Evolutionary conservation across 1,140 invertebrate genomes (phyloP).

Genomic region (Macrobrachium rosenbergii): DNA sequence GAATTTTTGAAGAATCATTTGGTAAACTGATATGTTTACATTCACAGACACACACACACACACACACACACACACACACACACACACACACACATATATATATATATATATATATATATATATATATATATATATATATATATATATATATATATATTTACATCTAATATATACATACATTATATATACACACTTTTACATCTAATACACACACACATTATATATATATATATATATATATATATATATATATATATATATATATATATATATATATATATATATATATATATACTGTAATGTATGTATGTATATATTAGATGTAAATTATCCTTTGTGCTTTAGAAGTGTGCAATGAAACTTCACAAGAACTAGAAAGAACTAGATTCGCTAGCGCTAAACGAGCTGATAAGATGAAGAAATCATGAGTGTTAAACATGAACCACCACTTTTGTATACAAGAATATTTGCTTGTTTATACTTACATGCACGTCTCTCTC

Average conservation of each 20-base stretch:
- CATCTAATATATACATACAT: constrained; percentile 23
- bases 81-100: background rate
- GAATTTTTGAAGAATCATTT: background rate
- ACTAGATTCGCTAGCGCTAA: no score
- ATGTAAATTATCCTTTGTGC: no score
- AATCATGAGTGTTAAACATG: no score
- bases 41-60: background rate
- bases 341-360: background rate
- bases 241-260: constrained; percentile 40
- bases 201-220: background rate
- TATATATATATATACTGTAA: background rate
- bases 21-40: no score
- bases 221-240: constrained; percentile 44
- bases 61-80: no score
- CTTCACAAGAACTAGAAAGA: no score
- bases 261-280: constrained; percentile 38
- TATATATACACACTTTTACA: constrained; percentile 19
- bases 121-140: constrained; percentile 18
- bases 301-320: background rate
- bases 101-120: background rate
- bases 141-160: constrained; percentile 32
- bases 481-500: no score
- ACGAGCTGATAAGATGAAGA: no score
- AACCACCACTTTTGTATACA: no score
- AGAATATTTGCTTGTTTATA: no score